Percentiles rank a stretch among this genome's conserved stretches.
Conservation (phyloP, 2,113 vertebrate genomes). For the Nerophis ophidion region DNA sequence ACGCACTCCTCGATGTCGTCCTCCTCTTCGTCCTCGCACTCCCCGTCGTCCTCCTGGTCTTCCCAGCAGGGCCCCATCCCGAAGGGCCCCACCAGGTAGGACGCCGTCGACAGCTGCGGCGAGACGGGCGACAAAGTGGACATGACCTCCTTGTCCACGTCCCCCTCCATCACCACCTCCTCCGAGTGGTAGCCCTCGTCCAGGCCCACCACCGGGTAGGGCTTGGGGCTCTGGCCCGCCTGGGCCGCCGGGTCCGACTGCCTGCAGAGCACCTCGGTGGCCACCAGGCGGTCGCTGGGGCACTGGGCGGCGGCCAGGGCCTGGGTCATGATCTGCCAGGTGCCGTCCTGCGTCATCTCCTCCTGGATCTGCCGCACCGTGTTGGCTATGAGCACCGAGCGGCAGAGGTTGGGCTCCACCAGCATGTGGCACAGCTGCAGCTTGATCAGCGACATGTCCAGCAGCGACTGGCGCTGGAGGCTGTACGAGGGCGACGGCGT, state of each 20-base stretch:
- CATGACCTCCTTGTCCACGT: conserved; percentile 67
- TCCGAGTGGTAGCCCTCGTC: conserved; percentile 70
- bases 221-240: conserved; percentile 70
- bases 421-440: conserved; percentile 98
- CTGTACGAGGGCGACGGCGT: conserved; percentile 73
- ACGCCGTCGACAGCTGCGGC: conserved; percentile 53
- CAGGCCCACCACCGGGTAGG: conserved; percentile 60
- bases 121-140: conserved; percentile 58
- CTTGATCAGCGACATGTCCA: conserved; percentile 98
- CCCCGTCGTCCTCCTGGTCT: conserved; percentile 72
- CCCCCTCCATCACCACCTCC: conserved; percentile 76
- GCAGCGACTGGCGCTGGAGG: conserved; percentile 89
- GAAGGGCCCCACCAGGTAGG: conserved; percentile 67
- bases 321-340: conserved; percentile 80
- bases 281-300: conserved; percentile 83
- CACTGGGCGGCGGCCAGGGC: conserved; percentile 72
- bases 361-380: conserved; percentile 96
- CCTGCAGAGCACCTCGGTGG: conserved; percentile 89
- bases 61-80: conserved; percentile 80
- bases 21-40: conserved; percentile 71
- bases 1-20: conserved; percentile 79
- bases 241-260: conserved; percentile 73
- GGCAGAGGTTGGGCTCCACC: conserved; percentile 93
- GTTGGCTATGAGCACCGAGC: conserved; percentile 96
- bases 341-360: conserved; percentile 93